Evolutionary conservation across 2,113 vertebrate genomes (phyloP), one percentile per base, ranked within the genome.

Genomic region (Mandrillus leucophaeus): DNA sequence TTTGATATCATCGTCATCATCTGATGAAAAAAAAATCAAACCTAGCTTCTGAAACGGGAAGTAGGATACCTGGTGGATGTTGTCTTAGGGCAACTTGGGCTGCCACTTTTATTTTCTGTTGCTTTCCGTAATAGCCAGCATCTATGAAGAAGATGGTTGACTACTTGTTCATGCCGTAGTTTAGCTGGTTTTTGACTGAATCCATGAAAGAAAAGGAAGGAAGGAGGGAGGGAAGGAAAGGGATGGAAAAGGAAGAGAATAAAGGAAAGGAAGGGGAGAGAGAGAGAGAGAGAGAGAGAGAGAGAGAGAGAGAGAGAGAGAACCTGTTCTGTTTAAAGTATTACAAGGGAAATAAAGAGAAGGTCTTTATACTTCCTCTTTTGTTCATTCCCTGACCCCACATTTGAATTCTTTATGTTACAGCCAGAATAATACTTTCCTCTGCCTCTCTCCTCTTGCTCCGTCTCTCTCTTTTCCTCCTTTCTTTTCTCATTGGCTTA

Each of bases 51-150:
- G 75, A 55, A 40, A 72, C 50, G 43, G 30, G 55, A 75, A 38
- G 1, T 11, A 3, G 43, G 12, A 2, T 40, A 6, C 11, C 35
- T 30, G 25, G 11, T 9, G 48, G 20, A 30, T 6, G 9, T 6
- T 10, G 9, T 68, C 30, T 55, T 22, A 61, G 79, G 17, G 35
- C n/a, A 72, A 30, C n/a, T 40, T 50, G 22, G 2, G 79, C 55
- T 88, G 50, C 35, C 50, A 7, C 55, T 57, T 80, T 43, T 32
- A 82, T n/a, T 61, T 84, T 66, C 9, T 52, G 43, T 72, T 64
- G 12, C 79, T 80, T 93, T 90, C 23, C 10, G 1, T 72, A 35
- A 18, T 1, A 43, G 35, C 7, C 5, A 50, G 3, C 22, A 30
- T 35, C 22, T 59, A 6, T 45, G 50, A 55, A 13, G 22, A 38